Evolutionary conservation across 2,113 vertebrate species (phyloP), one percentile per base, ranked within the genome.

Genomic region (Meles meles): DNA sequence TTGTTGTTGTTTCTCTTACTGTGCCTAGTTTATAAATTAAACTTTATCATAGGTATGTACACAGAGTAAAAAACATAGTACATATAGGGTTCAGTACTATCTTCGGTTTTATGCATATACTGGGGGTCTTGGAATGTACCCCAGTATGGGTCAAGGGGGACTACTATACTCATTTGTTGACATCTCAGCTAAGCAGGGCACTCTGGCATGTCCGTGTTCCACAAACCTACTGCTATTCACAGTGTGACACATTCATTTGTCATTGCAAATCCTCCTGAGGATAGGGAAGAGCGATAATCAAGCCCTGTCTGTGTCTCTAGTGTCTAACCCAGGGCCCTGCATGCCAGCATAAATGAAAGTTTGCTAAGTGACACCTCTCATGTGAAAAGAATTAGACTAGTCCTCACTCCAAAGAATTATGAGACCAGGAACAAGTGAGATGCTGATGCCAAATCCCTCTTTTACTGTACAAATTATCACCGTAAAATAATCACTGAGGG

Each of bases 331-430:
- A 96, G 52, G n/a, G 61, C 86, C 74, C 86, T 91, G 39, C 31
- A 89, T 42, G 34, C 55, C 52, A 87, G n/a, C 49, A 93, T 85
- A 82, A 95, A 89, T 87, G 89, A 93, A 81, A 88, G 95, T 49
- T 82, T 97, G 44, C 74, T 96, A 93, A 97, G 25, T 92, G 55
- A 97, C 76, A 82, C 72, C 77, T 96, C 47, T 74, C 95, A 95
- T 84, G 67, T 88, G 92, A 90, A 97, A 96, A 98, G 63, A 94
- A 96, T 96, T 96, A 97, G 42, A 96, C 80, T 92, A 95, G 44
- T 94, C 85, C 67, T 96, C 85, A 97, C 71, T 69, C 63, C 81
- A 85, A 86, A 92, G 90, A 97, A 90, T 90, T 92, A 89, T 61
- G 90, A 97, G 83, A 86, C 5, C 25, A 97, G 67, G 80, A 90